Conservation (phyloP, 2,888 invertebrate genomes). For the Eristalis arbustorum region DNA sequence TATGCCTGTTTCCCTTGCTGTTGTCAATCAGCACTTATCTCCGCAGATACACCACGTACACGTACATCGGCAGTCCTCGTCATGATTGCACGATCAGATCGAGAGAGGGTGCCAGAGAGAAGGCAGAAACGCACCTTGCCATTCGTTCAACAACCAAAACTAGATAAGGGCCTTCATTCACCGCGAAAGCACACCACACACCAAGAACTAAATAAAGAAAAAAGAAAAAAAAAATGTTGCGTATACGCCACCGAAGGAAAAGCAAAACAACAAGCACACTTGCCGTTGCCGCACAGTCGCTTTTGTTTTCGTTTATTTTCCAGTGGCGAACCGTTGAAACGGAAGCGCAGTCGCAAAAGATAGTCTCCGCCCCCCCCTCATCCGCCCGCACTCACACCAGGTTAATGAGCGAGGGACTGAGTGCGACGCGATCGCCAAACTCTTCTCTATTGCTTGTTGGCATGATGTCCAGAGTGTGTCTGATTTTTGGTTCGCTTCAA, state of each 20-base stretch:
- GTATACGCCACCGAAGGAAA: slow-evolving; percentile 47
- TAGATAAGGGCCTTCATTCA: slow-evolving; percentile 37
- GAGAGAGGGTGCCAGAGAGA: neutral
- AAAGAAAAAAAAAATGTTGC: slow-evolving; percentile 43
- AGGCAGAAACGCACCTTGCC: neutral
- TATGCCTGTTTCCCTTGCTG: neutral
- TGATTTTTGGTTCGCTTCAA: neutral
- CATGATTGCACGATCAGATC: neutral
- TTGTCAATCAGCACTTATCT: slow-evolving; percentile 6
- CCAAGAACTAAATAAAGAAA: too few relatives aligned
- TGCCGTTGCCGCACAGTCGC: neutral
- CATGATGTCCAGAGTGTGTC: slow-evolving; percentile 15
- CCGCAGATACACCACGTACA: neutral
- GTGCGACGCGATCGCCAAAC: slow-evolving; percentile 26
- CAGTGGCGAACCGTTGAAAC: slow-evolving; percentile 50
- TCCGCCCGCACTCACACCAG: slow-evolving; percentile 29
- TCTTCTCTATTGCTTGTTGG: slow-evolving; percentile 15
- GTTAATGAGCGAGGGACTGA: slow-evolving; percentile 26
- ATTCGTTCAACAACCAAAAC: neutral
- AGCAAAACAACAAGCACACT: neutral
- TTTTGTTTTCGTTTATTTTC: slow-evolving; percentile 35
- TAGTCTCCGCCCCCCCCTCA: neutral
- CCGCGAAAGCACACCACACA: slow-evolving; percentile 7
- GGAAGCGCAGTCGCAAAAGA: slow-evolving; percentile 68
- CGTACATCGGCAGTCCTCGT: neutral